Evolutionary conservation across 2,797 vertebrate species (phyloP).

Genomic region (Aselliscus stoliczkanus): DNA sequence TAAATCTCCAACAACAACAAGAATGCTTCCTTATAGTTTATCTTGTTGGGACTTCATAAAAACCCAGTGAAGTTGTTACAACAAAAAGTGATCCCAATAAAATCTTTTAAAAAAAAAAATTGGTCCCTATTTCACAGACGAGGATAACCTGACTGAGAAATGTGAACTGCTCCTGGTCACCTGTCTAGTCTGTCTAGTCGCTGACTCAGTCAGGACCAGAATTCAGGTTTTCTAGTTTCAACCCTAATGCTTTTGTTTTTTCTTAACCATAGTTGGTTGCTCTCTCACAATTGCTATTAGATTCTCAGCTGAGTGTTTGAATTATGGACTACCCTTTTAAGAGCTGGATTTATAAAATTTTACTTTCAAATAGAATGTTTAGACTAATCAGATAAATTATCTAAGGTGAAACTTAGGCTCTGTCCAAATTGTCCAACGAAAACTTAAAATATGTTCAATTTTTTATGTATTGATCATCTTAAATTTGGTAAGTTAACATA

Average conservation of each 20-base stretch:
- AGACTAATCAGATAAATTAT: not conserved
- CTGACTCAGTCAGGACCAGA: not conserved
- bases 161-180: not conserved
- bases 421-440: not conserved
- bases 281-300: not conserved
- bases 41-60: not conserved
- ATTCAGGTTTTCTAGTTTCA: not conserved
- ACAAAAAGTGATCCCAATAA: not conserved
- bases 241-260: not conserved
- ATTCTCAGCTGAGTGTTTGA: not conserved
- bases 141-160: not conserved
- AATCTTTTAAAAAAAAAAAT: not conserved
- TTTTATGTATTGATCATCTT: not conserved
- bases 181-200: accelerated
- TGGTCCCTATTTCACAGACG: accelerated
- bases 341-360: not conserved
- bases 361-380: not conserved
- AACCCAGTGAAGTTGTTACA: not conserved
- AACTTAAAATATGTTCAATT: not conserved
- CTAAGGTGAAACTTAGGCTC: not conserved
- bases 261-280: not conserved
- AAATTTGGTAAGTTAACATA: not conserved
- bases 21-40: not conserved
- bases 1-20: not conserved
- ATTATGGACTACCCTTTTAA: not conserved